Percentiles rank a stretch among this genome's conserved stretches.
phyloP scores from a whole-genome alignment of 2,113 vertebrate species.

The Morphnarchus princeps region DNA sequence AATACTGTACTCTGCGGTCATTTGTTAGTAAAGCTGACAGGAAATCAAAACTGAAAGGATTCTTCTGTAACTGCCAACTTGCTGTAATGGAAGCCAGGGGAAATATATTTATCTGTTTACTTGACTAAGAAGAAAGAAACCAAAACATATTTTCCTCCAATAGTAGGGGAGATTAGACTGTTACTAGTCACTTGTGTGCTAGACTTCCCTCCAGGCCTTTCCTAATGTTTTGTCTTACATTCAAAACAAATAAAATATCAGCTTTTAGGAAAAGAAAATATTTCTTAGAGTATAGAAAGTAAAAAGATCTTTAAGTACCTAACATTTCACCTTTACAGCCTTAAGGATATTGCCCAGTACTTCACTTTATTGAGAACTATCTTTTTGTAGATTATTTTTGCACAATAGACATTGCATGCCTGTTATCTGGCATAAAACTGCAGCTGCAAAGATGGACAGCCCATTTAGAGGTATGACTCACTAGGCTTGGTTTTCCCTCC shows the following conservation, averaged over 20 bases:
- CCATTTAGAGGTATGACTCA: not conserved
- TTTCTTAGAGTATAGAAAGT: not conserved
- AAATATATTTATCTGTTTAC: constrained; percentile 64
- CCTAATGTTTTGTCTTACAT: constrained; percentile 23
- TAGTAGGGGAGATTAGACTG: not conserved
- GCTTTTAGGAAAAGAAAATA: not conserved
- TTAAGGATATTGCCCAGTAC: not conserved
- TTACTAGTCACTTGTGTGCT: constrained; percentile 41
- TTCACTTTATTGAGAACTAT: not conserved
- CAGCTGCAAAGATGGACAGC: not conserved
- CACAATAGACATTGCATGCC: not conserved
- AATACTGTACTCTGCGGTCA: not conserved
- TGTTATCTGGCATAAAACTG: not conserved
- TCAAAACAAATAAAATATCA: constrained; percentile 41
- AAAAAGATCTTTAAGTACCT: not conserved
- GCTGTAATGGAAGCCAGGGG: constrained; percentile 45
- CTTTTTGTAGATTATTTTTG: not conserved
- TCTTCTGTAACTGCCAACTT: constrained; percentile 44
- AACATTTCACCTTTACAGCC: not conserved
- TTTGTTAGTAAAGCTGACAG: constrained; percentile 48
- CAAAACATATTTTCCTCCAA: constrained; percentile 48
- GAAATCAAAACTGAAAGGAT: constrained; percentile 62
- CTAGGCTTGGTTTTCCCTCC: not conserved
- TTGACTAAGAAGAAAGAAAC: constrained; percentile 53
- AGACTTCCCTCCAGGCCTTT: constrained; percentile 35